These are phyloP conservation scores for Chelon auratus DNA, from an alignment of 2,797 vertebrate genomes.

Conservation along the genomic window DNA sequence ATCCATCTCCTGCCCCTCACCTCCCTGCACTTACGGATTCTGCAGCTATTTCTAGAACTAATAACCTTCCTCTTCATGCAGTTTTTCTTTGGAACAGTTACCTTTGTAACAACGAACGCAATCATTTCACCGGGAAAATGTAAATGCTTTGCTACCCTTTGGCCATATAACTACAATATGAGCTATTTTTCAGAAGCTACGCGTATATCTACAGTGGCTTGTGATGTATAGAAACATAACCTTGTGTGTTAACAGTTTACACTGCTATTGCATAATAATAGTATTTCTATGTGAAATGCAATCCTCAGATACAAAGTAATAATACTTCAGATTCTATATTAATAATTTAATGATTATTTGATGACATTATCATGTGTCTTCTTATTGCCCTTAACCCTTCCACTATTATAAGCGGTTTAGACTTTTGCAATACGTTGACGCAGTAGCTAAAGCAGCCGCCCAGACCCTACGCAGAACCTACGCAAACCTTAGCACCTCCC, in stretches of 20 bases:
- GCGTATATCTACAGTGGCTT: not conserved
- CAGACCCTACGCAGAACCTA: too few relatives aligned
- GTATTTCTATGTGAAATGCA: not conserved
- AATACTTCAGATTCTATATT: not conserved
- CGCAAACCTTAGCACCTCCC: too few relatives aligned
- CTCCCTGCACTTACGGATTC: not conserved
- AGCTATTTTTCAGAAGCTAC: not conserved
- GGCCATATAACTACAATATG: not conserved
- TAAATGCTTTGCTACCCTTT: slow-evolving; percentile 1
- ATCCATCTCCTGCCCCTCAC: slow-evolving; percentile 15
- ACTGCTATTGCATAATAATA: not conserved
- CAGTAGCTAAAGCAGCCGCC: too few relatives aligned
- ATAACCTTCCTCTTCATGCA: slow-evolving; percentile 12
- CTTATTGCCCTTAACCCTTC: not conserved
- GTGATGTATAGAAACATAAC: not conserved
- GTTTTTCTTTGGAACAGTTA: slow-evolving; percentile 5
- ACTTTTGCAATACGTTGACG: too few relatives aligned
- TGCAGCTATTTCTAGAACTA: slow-evolving; percentile 21
- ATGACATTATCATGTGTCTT: too few relatives aligned
- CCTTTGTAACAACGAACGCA: not conserved
- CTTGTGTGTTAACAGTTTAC: not conserved
- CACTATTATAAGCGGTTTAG: too few relatives aligned
- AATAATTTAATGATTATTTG: too few relatives aligned
- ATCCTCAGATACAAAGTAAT: not conserved
- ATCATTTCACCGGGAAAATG: slow-evolving; percentile 4